A percentile compares a stretch with the other conserved stretches of the same genome.
Conservation (phyloP, 2,113 vertebrate genomes). For the Tragelaphus scriptus region DNA sequence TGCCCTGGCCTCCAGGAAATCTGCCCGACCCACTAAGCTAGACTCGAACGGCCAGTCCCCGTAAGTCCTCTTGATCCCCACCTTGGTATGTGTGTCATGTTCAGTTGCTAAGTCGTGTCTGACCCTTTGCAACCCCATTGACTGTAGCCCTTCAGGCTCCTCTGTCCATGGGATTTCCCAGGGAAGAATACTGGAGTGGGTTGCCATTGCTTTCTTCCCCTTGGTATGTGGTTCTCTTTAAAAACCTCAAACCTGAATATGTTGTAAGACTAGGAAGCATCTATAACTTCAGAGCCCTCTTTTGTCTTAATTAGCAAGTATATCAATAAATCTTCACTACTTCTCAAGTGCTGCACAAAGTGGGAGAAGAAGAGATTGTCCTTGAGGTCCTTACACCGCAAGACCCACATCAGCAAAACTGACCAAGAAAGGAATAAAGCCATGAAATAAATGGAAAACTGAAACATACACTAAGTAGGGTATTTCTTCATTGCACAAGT, state of each 20-base stretch:
- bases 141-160: neutral
- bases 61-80: conserved; percentile 73
- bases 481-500: conserved; percentile 6
- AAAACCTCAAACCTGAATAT: neutral
- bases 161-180: neutral
- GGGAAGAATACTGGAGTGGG: neutral
- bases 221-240: neutral
- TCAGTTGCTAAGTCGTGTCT: neutral
- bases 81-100: neutral
- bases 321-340: neutral
- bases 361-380: neutral
- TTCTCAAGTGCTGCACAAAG: neutral
- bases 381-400: neutral
- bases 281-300: neutral
- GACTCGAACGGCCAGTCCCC: conserved; percentile 92
- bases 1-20: conserved; percentile 86
- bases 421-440: neutral
- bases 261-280: neutral
- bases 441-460: neutral
- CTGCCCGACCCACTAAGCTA: conserved; percentile 90
- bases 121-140: neutral
- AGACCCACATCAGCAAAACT: neutral
- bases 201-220: neutral
- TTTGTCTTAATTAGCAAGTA: neutral
- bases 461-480: neutral